Evolutionary conservation across 1,140 invertebrate genomes (phyloP), one percentile per base, ranked within the genome.

Genomic region (Caenorhabditis remanei): DNA sequence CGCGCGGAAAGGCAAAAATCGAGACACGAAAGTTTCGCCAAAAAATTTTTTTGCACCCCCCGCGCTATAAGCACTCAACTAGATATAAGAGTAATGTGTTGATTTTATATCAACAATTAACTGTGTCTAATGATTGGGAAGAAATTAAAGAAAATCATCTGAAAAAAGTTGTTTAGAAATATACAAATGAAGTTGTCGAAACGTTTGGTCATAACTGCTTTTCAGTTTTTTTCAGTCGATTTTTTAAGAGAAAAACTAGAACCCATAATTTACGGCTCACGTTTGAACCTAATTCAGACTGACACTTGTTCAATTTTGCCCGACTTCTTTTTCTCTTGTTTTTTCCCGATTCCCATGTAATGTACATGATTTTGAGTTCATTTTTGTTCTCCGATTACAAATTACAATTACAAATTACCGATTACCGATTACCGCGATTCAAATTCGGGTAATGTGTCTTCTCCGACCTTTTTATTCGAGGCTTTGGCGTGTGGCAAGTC

Each of bases 361-460:
- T 9, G 40, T 43, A 21, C 0, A 7, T 6, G 0, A 24, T 50
- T 53, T 50, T 79, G 71, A 79, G 46, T 79, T 79, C 71, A 79
- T 79, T 79, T 79, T 79, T 50, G 71, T 43, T 79, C 71, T 79
- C 71, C 43, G 71, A 79, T 79, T 71, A 43, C 65, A n/a, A n/a
- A n/a, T n/a, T n/a, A n/a, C n/a, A n/a, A n/a, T n/a, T n/a, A n/a
- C n/a, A n/a, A 71, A 46, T 46, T 71, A 46, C 40, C 16, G 11
- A 71, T 71, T 79, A 50, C 46, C 43, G 46, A 79, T 50, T 79
- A 79, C 71, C 46, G 71, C 46, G 46, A 79, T 79, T 50, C 71
- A 50, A 79, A 79, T 50, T 50, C 71, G 46, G 71, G 46, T 79
- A 79, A 79, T 79, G 71, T 79, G 71, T 79, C 40, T 75, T 50